Evolutionary conservation across 2,888 invertebrate species (phyloP).

Genomic region (Enchytraeus crypticus): DNA sequence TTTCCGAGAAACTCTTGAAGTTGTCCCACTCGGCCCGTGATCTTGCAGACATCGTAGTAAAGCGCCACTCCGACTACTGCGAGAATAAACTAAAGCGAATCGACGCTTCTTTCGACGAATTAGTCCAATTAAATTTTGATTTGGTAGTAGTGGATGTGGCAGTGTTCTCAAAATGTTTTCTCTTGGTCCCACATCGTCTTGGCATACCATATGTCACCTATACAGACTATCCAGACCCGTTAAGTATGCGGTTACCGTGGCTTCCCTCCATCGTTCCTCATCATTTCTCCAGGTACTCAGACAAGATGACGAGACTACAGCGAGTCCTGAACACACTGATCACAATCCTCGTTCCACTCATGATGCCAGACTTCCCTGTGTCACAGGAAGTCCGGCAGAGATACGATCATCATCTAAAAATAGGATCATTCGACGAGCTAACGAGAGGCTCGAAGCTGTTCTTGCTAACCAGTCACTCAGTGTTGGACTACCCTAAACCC

Average conservation of each 20-base stretch:
- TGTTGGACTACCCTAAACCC: background rate
- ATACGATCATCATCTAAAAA: background rate
- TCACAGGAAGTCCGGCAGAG: background rate
- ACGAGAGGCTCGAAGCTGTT: background rate
- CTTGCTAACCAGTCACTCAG: background rate
- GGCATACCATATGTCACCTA: background rate
- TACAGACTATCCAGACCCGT: background rate
- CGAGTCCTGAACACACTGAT: background rate
- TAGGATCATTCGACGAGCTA: background rate
- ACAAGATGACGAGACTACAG: background rate
- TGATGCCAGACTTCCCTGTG: background rate
- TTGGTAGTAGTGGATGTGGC: background rate
- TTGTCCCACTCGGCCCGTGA: no score
- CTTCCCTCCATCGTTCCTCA: background rate
- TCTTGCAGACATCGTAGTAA: no score
- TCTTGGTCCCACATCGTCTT: background rate
- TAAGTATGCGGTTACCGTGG: background rate
- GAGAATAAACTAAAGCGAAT: background rate
- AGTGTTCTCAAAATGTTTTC: background rate
- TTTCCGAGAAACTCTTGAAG: no score
- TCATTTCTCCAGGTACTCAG: background rate
- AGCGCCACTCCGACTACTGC: no score
- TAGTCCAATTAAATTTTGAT: background rate
- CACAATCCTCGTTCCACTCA: no score
- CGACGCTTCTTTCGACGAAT: background rate